Conservation (phyloP, 2,888 invertebrate species). For the Lepetodrilus schrolli region DNA sequence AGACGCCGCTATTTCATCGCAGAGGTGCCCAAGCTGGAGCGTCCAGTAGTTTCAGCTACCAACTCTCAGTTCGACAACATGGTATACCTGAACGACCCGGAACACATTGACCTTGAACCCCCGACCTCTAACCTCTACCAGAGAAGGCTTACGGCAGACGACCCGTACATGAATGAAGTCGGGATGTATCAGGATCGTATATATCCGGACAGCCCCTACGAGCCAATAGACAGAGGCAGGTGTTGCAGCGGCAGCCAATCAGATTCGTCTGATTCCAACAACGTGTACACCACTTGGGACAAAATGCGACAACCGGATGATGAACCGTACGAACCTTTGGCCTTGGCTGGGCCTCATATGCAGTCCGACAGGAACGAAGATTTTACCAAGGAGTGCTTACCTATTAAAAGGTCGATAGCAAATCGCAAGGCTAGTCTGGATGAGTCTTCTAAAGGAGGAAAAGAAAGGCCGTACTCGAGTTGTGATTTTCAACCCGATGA, state of each 20-base stretch:
- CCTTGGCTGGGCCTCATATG: no score
- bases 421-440: no score
- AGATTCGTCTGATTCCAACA: background rate
- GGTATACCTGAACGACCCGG: slow-evolving; percentile 13
- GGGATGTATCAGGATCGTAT: slow-evolving; percentile 6
- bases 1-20: background rate
- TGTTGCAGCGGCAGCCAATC: background rate
- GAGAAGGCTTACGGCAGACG: background rate
- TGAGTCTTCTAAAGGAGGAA: no score
- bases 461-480: no score
- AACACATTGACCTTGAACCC: slow-evolving; percentile 12
- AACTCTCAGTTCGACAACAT: slow-evolving; percentile 18
- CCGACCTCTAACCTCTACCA: slow-evolving; percentile 21
- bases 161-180: background rate
- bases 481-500: no score
- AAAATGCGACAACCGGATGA: background rate
- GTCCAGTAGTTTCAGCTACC: background rate
- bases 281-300: background rate
- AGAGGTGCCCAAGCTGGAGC: background rate
- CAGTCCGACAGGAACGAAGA: no score
- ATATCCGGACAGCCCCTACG: slow-evolving; percentile 9
- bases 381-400: no score
- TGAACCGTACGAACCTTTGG: background rate
- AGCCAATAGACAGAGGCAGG: background rate
- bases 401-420: no score